Evolutionary conservation across 2,888 invertebrate genomes (phyloP), one percentile per base, ranked within the genome.

Genomic region (Oasisia sp.): DNA sequence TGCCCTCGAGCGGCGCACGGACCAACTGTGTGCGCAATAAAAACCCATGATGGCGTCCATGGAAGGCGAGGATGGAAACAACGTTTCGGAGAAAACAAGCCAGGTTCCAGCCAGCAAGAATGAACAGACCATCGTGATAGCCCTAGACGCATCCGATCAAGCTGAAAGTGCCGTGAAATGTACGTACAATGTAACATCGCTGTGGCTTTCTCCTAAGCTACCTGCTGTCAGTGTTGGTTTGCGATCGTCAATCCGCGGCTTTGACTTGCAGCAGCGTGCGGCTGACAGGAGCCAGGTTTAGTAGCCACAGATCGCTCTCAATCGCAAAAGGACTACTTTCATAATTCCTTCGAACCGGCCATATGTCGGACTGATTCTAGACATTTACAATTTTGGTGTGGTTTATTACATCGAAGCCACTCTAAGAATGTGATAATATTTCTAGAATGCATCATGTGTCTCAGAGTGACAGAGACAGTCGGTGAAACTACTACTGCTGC

Each of bases 91-190:
- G 14, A n/a, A 74, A 74, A 27, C 27, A 27, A 74, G n/a, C 74
- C 74, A 74, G n/a, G 74, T 74, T 74, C 74, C 19, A 27, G 74
- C 74, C 32, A 91, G 45, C 14, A 91, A 91, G 44, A 38, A 32
- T 90, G 93, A 92, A 90, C 94, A 94, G 91, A 93, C 91, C 32
- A 92, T 94, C 90, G 92, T 94, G 14, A 93, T 94, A 58, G 94
- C 94, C n/a, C 44, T 94, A 44, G 94, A 94, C 90, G 93, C 92
- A 38, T 92, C 94, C 7, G 92, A 92, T 32, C 93, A 93, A 92
- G 92, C 94, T 4, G 93, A 93, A 58, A 89, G 91, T 91, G 93
- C 93, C 50, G 92, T 94, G 12, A 94, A 93, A 92, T 94, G 94
- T 94, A 89, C 94, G 94, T 92, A 92, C 91, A 74, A 27, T 19